These are phyloP conservation scores for Ostrea edulis DNA, from an alignment of 1,140 invertebrate species.

Conservation along the genomic window DNA sequence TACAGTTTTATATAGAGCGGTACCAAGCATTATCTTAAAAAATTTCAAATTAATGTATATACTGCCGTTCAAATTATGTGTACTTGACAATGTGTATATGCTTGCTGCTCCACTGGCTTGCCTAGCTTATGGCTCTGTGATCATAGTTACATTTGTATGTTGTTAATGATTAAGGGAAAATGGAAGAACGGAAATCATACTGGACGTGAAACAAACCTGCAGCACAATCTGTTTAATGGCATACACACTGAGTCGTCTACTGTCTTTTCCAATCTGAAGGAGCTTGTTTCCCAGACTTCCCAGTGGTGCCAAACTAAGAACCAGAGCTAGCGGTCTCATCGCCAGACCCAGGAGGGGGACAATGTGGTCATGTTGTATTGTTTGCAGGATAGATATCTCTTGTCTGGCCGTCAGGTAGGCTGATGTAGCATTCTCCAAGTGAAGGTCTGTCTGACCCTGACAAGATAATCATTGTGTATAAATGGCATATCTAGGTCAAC, in stretches of 20 bases:
- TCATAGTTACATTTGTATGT: too few relatives aligned
- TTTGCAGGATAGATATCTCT: conserved; percentile 93
- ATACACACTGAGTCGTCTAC: conserved; percentile 88
- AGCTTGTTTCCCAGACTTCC: conserved; percentile 92
- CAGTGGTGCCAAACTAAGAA: conserved; percentile 93
- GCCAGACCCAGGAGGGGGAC: conserved; percentile 90
- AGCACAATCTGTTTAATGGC: conserved; percentile 92
- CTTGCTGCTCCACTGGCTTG: too few relatives aligned
- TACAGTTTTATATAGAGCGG: too few relatives aligned
- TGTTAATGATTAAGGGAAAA: too few relatives aligned
- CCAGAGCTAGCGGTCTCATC: conserved; percentile 94
- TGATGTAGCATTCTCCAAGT: conserved; percentile 87
- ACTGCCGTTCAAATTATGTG: too few relatives aligned
- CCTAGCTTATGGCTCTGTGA: too few relatives aligned
- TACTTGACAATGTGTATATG: too few relatives aligned
- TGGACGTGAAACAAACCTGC: conserved; percentile 82
- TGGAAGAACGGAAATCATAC: not conserved
- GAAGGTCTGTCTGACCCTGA: conserved; percentile 56
- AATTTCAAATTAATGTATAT: too few relatives aligned
- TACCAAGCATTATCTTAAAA: too few relatives aligned
- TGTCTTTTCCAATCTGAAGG: conserved; percentile 90
- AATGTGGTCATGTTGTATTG: conserved; percentile 93
- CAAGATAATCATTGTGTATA: not conserved
- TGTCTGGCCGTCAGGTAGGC: conserved; percentile 97
- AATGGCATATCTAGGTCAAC: too few relatives aligned